phyloP scores from a whole-genome alignment of 2,113 vertebrate genomes.

The Rana temporaria region DNA sequence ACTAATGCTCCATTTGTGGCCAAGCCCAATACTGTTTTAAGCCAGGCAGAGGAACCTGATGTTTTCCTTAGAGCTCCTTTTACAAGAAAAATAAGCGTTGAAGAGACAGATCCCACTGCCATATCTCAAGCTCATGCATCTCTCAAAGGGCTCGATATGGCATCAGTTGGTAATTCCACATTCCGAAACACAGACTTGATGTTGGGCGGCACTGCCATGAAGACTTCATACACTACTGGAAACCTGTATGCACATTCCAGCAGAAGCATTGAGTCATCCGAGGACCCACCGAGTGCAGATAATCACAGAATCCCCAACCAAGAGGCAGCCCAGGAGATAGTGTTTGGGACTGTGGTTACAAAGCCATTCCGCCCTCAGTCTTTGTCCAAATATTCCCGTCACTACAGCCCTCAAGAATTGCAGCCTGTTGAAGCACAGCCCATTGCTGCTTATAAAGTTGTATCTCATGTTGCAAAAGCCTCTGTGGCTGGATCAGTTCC shows the following conservation, averaged over 20 bases:
- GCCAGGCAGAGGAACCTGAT: conserved; percentile 75
- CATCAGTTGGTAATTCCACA: not conserved
- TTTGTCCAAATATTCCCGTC: conserved; percentile 92
- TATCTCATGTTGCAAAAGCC: conserved; percentile 81
- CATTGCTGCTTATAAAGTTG: conserved; percentile 85
- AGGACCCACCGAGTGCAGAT: conserved; percentile 55
- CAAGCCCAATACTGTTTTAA: conserved; percentile 58
- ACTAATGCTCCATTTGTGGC: conserved; percentile 87
- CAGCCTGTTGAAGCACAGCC: conserved; percentile 69
- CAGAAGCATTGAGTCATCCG: conserved; percentile 60
- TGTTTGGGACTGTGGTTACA: conserved; percentile 67
- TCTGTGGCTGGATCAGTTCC: conserved; percentile 79
- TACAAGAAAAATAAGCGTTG: conserved; percentile 81
- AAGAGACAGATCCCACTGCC: conserved; percentile 63
- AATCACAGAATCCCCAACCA: conserved; percentile 65
- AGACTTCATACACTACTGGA: conserved; percentile 59
- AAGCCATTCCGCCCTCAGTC: conserved; percentile 87
- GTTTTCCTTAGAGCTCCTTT: conserved; percentile 94
- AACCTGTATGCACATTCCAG: conserved; percentile 57
- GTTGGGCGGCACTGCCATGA: not conserved
- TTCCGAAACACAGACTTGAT: conserved; percentile 64
- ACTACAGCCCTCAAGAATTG: conserved; percentile 84
- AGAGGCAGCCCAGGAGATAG: conserved; percentile 68
- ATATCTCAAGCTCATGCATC: conserved; percentile 2
- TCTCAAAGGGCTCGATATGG: conserved; percentile 52